Base-by-base conservation (phyloP, 2,888 invertebrate genomes). In the Hyposoter didymator region DNA sequence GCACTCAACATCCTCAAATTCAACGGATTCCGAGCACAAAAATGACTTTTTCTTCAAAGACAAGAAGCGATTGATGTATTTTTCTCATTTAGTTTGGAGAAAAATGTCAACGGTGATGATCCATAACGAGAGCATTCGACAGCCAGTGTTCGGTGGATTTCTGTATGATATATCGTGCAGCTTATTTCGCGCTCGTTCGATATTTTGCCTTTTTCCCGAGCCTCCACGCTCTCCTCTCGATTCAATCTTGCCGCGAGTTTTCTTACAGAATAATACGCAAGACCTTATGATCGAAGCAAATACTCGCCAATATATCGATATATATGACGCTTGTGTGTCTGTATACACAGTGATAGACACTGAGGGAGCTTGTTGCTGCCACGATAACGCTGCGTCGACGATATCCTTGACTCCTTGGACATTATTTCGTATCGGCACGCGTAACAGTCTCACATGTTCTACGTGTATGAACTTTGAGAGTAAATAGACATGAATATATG, bases 391-490 rank as follows among this genome's bases (percentile, higher is more conserved):
- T 43, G 55, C 47, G 74, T 45, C 85, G 87, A 66, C 85, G 88
- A 89, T 92, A 92, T 92, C 92, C 92, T 92, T 92, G 92, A 92
- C 91, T 92, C 91, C 88, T 90, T 87, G 84, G 87, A 88, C 85
- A 86, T 86, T 59, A 86, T 78, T 76, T 82, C 67, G 82, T 79
- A 67, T 59, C 28, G 79, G 82, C 75, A 85, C 82, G 82, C 82
- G 85, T 85, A 82, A 79, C 85, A 75, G 12, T 47, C 62, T 66
- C 70, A 49, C 35, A 64, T 49, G 55, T 39, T 35, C 32, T 35
- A 78, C 55, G 47, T 79, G 73, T 62, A 45, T 49, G 43, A 64
- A 74, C 73, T 80, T 52, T 80, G 17, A 55, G 43, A 43, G 69
- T 47, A 74, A 69, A 62, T 62, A 62, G 45, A 82, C 35, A 55